phyloP scores from a whole-genome alignment of 2,888 invertebrate genomes.

The Drosophila cognata region DNA sequence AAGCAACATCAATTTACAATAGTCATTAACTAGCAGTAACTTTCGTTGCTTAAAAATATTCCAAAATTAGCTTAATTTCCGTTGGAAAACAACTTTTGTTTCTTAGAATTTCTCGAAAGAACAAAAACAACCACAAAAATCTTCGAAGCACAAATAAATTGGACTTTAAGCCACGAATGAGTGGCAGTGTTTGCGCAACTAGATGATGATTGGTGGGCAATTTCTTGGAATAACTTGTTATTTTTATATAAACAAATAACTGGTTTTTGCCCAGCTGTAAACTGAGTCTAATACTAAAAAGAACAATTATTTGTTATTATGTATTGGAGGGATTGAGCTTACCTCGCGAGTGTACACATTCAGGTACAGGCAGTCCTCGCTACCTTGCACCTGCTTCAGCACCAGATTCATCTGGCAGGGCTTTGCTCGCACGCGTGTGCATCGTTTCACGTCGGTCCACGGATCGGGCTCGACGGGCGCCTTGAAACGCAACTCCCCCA shows the following conservation, averaged over 20 bases:
- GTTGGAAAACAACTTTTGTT: background rate
- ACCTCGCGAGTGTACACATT: constrained; percentile 85
- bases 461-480: constrained; percentile 85
- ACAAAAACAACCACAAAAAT: background rate
- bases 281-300: background rate
- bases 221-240: background rate
- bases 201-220: background rate
- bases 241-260: background rate
- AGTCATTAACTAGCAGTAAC: background rate
- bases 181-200: background rate
- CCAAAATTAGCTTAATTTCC: background rate
- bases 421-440: constrained; percentile 82
- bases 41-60: background rate
- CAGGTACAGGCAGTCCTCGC: constrained; percentile 86
- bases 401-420: constrained; percentile 84
- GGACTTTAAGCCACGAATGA: background rate
- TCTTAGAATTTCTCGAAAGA: background rate
- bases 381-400: constrained; percentile 84
- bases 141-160: background rate
- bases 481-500: constrained; percentile 83
- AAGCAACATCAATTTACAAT: background rate
- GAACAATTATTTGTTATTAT: background rate
- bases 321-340: constrained; percentile 25
- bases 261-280: background rate
- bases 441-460: constrained; percentile 85